Percentiles rank a stretch among this genome's conserved stretches.
phyloP scores from a whole-genome alignment of 2,113 vertebrate genomes.

The Nyctereutes procyonoides region DNA sequence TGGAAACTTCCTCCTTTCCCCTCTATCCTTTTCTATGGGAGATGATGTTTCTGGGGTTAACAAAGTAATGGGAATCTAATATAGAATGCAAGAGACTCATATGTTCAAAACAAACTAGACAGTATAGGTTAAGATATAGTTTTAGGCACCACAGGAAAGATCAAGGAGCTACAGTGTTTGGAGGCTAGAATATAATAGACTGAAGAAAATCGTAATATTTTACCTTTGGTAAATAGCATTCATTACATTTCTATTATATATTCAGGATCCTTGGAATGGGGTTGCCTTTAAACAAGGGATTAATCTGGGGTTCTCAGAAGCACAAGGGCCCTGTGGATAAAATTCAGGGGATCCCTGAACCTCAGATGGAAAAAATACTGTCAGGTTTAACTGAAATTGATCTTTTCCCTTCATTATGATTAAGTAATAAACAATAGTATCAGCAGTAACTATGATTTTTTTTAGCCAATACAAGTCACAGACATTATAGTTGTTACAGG shows the following conservation, averaged over 20 bases:
- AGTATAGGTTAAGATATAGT: neutral
- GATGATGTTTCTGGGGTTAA: neutral
- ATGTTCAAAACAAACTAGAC: conserved; percentile 19
- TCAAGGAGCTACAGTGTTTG: neutral
- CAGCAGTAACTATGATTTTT: neutral
- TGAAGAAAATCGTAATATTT: conserved; percentile 45
- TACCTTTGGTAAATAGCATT: neutral
- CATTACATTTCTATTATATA: neutral
- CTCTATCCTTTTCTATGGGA: neutral
- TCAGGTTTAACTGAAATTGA: conserved; percentile 4
- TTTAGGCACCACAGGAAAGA: neutral
- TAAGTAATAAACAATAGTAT: conserved; percentile 26
- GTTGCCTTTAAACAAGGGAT: neutral
- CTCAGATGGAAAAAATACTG: neutral
- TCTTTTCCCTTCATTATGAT: neutral
- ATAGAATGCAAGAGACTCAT: neutral
- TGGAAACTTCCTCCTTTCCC: conserved; percentile 12
- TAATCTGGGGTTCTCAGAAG: neutral
- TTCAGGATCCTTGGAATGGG: neutral
- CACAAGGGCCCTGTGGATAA: neutral
- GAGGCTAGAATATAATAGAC: neutral
- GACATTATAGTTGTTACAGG: neutral
- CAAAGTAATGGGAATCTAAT: conserved; percentile 13
- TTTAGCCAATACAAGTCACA: conserved; percentile 4
- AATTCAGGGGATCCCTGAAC: neutral